phyloP scores from a whole-genome alignment of 2,797 vertebrate species.

The Carapus acus region DNA sequence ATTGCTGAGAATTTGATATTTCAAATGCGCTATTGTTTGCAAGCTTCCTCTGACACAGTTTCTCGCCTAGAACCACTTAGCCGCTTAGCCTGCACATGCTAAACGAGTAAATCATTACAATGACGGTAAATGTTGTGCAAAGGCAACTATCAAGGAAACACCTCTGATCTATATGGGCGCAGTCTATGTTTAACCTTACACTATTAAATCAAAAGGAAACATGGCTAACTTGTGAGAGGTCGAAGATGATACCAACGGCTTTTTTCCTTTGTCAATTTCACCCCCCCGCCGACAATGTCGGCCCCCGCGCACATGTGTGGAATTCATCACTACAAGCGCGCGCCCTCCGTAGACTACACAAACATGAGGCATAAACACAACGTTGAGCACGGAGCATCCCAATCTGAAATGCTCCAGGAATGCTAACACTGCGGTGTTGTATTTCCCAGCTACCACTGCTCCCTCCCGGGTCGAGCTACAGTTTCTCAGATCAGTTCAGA shows the following conservation, averaged over 20 bases:
- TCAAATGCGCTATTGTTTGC: neutral
- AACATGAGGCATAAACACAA: slow-evolving; percentile 55
- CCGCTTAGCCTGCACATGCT: neutral
- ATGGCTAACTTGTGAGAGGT: neutral
- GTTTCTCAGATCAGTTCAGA: slow-evolving; percentile 47
- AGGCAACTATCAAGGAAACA: slow-evolving; percentile 26
- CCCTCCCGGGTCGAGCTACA: slow-evolving; percentile 34
- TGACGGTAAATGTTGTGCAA: neutral
- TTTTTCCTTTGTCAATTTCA: slow-evolving; percentile 7
- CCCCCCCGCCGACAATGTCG: neutral
- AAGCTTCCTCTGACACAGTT: too few relatives aligned
- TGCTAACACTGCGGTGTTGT: slow-evolving; percentile 64
- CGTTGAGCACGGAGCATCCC: slow-evolving; percentile 32
- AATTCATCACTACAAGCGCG: slow-evolving; percentile 49
- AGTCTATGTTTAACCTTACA: slow-evolving; percentile 39
- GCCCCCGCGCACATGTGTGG: slow-evolving; percentile 44
- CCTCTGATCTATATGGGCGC: slow-evolving; percentile 39
- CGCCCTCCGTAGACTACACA: slow-evolving; percentile 46
- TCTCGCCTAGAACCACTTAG: too few relatives aligned
- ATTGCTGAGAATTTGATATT: neutral
- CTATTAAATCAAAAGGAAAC: slow-evolving; percentile 24
- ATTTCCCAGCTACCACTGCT: slow-evolving; percentile 55
- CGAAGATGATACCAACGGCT: neutral
- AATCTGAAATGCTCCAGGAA: slow-evolving; percentile 57
- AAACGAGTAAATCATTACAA: too few relatives aligned